Percentiles rank a stretch among this genome's conserved stretches.
Conservation (phyloP, 2,888 invertebrate genomes). For the Tetanocera ferruginea region DNA sequence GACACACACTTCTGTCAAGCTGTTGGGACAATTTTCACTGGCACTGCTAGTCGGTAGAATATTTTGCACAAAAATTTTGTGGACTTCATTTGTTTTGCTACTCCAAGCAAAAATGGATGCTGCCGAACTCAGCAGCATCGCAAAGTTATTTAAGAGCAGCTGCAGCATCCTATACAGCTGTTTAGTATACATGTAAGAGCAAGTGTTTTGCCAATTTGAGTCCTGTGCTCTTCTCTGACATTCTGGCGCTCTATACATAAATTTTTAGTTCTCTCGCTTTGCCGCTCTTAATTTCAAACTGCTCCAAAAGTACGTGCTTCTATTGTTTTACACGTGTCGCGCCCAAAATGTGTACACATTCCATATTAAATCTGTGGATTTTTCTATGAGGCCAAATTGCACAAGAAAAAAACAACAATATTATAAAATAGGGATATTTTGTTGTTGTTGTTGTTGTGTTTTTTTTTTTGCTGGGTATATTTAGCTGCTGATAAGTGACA, state of each 20-base stretch:
- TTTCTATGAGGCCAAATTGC: neutral
- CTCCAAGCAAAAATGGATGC: too few relatives aligned
- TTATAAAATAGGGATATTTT: constrained; percentile 14
- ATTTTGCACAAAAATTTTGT: neutral
- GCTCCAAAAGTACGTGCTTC: constrained; percentile 37
- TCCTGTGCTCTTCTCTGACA: too few relatives aligned
- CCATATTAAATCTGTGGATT: neutral
- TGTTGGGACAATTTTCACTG: constrained; percentile 47
- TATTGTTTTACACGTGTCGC: constrained; percentile 53
- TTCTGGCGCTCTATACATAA: too few relatives aligned
- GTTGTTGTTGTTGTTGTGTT: neutral
- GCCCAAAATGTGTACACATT: constrained; percentile 52
- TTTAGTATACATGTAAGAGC: too few relatives aligned
- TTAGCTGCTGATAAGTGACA: constrained; percentile 17
- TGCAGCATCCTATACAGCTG: neutral
- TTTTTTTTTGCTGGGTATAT: constrained; percentile 9
- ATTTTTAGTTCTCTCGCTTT: constrained; percentile 21
- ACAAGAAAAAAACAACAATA: neutral
- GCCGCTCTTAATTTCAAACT: constrained; percentile 22
- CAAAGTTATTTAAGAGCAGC: neutral
- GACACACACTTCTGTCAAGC: constrained; percentile 53
- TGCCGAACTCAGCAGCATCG: neutral
- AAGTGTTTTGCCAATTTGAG: too few relatives aligned
- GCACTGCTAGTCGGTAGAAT: constrained; percentile 42
- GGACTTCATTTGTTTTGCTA: neutral